Evolutionary conservation across 1,140 invertebrate species (phyloP), one percentile per base, ranked within the genome.

Genomic region (Hyphantria cunea): DNA sequence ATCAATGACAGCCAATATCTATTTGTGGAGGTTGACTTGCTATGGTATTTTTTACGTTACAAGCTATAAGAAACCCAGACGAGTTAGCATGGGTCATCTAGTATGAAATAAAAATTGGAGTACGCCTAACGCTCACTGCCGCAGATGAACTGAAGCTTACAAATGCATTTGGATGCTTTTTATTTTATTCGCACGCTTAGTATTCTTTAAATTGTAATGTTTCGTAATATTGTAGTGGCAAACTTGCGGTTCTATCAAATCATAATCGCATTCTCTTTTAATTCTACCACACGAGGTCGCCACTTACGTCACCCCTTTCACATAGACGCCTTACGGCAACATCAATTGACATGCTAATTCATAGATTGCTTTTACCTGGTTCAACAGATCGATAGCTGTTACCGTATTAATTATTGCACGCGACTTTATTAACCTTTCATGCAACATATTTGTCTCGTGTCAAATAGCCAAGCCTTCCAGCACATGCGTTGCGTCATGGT

Each of bases 251-350:
- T 58, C 31, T 58, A 58, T 58, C 55, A 58, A 58, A 58, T 48
- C 45, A 58, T 49, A 58, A 58, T 58, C 55, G 55, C 55, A 49
- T 58, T 58, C 55, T 58, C 55, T 58, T 58, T 49, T 58, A 58
- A 58, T 58, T 58, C 45, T 14, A 48, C 45, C 34, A 25, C 45
- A 31, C 55, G 55, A 58, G 55, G 55, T 58, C 55, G 13, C 14
- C 5, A 34, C 11, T 58, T 58, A 58, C 55, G n/a, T 58, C 55
- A 58, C n/a, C 31, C 55, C 55, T 58, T 45, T 58, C 45, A 58
- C 55, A 58, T 31, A 13, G 17, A 44, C 34, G 17, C 37, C 45
- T 47, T 47, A 34, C 33, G 42, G 45, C 53, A 47, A 47, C 41
- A 44, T 13, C 12, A n/a, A 9, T 44, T 44, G 41, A 44, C 41